Base-by-base conservation (phyloP, 2,888 invertebrate species). In the Tipula lateralis region DNA sequence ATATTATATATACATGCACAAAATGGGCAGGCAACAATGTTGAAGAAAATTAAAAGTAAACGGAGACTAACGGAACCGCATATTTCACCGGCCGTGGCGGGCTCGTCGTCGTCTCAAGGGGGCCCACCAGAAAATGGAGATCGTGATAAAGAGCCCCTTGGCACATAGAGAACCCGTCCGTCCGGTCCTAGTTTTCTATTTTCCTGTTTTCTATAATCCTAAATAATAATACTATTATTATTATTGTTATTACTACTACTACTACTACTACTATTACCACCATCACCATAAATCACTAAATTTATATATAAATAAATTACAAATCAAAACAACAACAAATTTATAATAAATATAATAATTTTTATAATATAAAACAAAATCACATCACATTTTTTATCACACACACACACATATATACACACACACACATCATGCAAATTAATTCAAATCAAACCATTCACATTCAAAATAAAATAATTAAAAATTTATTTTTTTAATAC, bases 21-120 rank as follows among this genome's bases (percentile, higher is more conserved):
- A 83, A n/a, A 39, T 86, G 88, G 88, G 87, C 93, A 99, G 99
- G 99, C 99, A 91, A 99, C 99, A 92, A 99, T 99, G 99, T 94
- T 99, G 94, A 99, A 99, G 96, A 99, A 99, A 95, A 95, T 95
- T 93, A 99, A 99, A 94, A 97, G 98, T 94, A 98, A 97, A 93
- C 94, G 98, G 91, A 95, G 96, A 88, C 95, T 96, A 90, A 95
- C 95, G 88, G 95, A 95, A 91, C 94, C 94, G 89, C 93, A 94
- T 92, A 94, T 95, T 91, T 92, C 93, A 85, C 90, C 90, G 86
- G 89, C 90, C 86, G 88, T 90, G 84, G 89, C 87, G 87, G 87
- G 87, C 86, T 86, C 88, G 87, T 84, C 88, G 87, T 86, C 88
- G 87, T 86, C 88, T 87, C 86, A 88, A 87, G 85, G 87, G 86